Evolutionary conservation across 2,888 invertebrate species (phyloP).

Genomic region (Panopea generosa): DNA sequence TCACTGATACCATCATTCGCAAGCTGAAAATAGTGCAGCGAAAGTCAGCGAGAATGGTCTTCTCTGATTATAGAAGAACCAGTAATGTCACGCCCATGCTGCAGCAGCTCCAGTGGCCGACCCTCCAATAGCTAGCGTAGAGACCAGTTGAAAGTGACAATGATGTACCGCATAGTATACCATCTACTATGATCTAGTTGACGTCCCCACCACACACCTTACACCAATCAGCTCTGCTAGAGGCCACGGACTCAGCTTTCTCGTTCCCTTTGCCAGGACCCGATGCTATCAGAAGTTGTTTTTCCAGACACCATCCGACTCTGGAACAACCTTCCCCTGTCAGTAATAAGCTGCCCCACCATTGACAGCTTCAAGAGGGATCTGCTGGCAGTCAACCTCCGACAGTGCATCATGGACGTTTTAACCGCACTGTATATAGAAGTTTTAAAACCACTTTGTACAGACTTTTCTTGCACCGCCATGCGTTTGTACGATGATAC

Average conservation of each 20-base stretch:
- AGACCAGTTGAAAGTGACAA: constrained; percentile 7
- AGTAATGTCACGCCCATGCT: constrained; percentile 20
- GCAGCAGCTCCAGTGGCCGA: constrained; percentile 8
- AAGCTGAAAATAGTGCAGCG: constrained; percentile 38
- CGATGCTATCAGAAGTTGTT: constrained; percentile 15
- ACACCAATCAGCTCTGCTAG: constrained; percentile 9
- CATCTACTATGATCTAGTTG: neutral
- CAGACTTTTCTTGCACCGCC: no score
- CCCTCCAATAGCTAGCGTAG: constrained; percentile 13
- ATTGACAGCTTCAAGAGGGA: constrained; percentile 31
- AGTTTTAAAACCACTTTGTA: no score
- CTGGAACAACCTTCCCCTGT: neutral
- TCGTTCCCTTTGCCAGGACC: constrained; percentile 27
- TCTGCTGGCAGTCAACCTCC: neutral
- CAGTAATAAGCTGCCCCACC: constrained; percentile 27
- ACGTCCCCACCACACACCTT: constrained; percentile 15
- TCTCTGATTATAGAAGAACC: constrained; percentile 18
- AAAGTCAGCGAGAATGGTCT: constrained; percentile 23
- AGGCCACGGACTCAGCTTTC: constrained; percentile 14
- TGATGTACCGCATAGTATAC: no score
- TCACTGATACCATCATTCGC: neutral
- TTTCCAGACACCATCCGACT: constrained; percentile 31
- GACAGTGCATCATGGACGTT: neutral
- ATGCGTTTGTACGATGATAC: no score
- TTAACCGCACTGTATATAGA: no score